phyloP scores from a whole-genome alignment of 2,113 vertebrate species.

The Onychostruthus taczanowskii region DNA sequence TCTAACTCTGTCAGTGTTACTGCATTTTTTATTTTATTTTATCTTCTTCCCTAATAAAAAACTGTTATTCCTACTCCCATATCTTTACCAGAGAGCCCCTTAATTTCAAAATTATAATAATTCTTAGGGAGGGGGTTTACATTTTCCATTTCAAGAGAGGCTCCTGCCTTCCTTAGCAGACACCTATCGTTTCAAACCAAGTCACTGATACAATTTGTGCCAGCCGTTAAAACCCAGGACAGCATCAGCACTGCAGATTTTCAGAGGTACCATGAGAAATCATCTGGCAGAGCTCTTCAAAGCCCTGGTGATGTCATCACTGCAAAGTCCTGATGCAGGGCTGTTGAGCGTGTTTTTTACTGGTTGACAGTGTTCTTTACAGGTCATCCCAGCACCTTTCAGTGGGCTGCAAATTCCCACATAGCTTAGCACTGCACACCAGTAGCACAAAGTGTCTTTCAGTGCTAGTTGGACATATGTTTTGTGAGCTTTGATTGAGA shows the following conservation, averaged over 20 bases:
- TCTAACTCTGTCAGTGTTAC: not conserved
- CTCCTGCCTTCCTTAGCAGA: not conserved
- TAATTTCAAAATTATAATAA: not conserved
- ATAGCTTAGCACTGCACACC: not conserved
- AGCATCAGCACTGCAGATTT: constrained; percentile 15
- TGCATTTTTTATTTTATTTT: not conserved
- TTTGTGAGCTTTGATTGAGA: not conserved
- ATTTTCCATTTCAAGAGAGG: not conserved
- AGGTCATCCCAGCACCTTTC: not conserved
- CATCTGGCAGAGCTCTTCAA: not conserved
- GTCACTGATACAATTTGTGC: not conserved
- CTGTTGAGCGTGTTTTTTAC: not conserved
- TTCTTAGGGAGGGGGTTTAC: not conserved
- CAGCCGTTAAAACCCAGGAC: not conserved
- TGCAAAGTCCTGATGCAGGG: not conserved
- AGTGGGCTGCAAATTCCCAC: not conserved
- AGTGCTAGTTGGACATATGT: not conserved
- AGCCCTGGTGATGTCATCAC: not conserved
- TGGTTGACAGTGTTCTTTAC: not conserved
- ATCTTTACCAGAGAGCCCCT: not conserved
- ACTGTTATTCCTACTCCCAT: not conserved
- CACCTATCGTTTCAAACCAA: not conserved
- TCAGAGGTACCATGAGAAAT: constrained; percentile 5
- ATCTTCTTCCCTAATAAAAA: not conserved
- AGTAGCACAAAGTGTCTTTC: not conserved